phyloP scores from a whole-genome alignment of 2,888 invertebrate species.

The Tiliacea citrago region DNA sequence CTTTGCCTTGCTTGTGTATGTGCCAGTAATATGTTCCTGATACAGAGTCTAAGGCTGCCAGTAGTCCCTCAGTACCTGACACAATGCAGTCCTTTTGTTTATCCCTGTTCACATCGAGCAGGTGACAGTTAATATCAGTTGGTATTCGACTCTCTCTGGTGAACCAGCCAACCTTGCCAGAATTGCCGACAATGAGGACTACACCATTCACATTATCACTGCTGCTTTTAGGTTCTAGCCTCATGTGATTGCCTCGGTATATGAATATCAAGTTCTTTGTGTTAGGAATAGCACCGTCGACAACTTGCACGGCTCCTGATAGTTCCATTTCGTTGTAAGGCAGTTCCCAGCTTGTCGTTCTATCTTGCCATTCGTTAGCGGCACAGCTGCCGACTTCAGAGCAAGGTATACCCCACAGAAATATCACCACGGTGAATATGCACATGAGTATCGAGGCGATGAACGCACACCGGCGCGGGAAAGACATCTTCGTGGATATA shows the following conservation, averaged over 20 bases:
- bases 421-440: conserved; percentile 93
- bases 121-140: conserved; percentile 93
- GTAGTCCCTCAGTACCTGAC: conserved; percentile 92
- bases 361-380: conserved; percentile 86
- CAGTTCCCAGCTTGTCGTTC: conserved; percentile 92
- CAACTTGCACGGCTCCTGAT: conserved; percentile 93
- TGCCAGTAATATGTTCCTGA: conserved; percentile 91
- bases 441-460: conserved; percentile 93
- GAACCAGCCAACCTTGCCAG: conserved; percentile 94
- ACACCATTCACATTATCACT: conserved; percentile 92
- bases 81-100: conserved; percentile 94
- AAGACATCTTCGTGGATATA: conserved; percentile 91
- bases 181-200: conserved; percentile 92
- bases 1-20: conserved; percentile 89
- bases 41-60: conserved; percentile 89
- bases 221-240: conserved; percentile 85
- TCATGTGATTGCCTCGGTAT: conserved; percentile 93
- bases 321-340: conserved; percentile 93
- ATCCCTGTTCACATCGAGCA: conserved; percentile 93
- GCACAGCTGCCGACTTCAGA: conserved; percentile 93
- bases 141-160: conserved; percentile 93
- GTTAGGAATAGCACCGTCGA: conserved; percentile 91
- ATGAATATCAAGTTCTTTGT: conserved; percentile 94
- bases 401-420: conserved; percentile 94
- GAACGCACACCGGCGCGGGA: conserved; percentile 92